Evolutionary conservation across 2,888 invertebrate species (phyloP).

Genomic region (Hartigia nigra): DNA sequence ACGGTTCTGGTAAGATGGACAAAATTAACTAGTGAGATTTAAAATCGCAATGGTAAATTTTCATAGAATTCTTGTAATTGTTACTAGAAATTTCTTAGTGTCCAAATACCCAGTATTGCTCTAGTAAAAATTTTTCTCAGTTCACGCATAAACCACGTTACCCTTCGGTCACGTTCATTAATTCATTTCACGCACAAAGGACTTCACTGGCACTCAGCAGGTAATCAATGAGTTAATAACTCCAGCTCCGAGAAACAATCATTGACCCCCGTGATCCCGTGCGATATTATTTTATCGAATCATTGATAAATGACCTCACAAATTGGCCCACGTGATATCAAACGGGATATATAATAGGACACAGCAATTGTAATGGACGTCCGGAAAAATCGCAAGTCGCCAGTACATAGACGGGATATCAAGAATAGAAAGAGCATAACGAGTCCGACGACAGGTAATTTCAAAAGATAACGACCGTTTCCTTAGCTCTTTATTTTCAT

Average conservation of each 20-base stretch:
- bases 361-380: not conserved
- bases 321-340: not conserved
- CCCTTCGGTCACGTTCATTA: not conserved
- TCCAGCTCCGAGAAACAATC: not conserved
- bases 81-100: not conserved
- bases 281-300: not conserved
- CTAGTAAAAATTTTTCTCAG: too few relatives aligned
- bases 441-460: not conserved
- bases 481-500: conserved; percentile 5
- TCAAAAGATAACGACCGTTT: conserved; percentile 3
- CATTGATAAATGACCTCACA: not conserved
- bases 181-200: not conserved
- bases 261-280: conserved; percentile 11
- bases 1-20: not conserved
- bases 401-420: not conserved
- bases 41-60: not conserved
- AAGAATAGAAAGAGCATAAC: not conserved
- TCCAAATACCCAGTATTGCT: too few relatives aligned
- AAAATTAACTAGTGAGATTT: too few relatives aligned
- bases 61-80: not conserved
- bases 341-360: not conserved
- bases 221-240: conserved; percentile 41
- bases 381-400: not conserved
- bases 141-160: not conserved
- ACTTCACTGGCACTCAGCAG: conserved; percentile 22